A percentile compares a stretch with the other conserved stretches of the same genome.
These are phyloP conservation scores for Metopolophium dirhodum DNA, from an alignment of 1,140 invertebrate species.

Conservation along the genomic window DNA sequence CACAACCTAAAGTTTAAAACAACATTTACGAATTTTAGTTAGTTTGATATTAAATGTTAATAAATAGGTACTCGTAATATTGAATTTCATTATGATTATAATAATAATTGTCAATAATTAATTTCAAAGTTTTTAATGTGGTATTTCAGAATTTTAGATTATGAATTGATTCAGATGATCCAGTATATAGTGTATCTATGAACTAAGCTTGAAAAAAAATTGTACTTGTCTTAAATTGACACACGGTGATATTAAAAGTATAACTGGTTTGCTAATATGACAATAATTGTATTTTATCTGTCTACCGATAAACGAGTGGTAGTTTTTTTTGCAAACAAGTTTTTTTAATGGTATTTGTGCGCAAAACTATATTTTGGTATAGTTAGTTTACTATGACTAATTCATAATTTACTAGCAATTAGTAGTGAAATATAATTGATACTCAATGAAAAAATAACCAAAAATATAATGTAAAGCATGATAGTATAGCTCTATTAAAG, in stretches of 20 bases:
- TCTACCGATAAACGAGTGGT: no score
- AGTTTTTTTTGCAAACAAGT: no score
- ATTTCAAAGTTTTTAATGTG: neutral
- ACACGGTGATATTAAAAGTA: no score
- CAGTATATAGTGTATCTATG: neutral
- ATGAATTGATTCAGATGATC: neutral
- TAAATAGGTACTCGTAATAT: neutral
- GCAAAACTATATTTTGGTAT: no score
- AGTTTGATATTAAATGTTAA: neutral
- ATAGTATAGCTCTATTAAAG: constrained; percentile 28
- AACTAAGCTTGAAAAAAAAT: neutral
- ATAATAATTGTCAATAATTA: neutral
- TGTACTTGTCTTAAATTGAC: neutral
- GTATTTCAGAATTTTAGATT: neutral
- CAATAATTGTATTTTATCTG: no score
- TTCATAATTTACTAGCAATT: no score
- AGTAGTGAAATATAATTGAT: neutral
- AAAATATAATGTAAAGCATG: constrained; percentile 25
- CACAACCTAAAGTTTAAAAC: constrained; percentile 74
- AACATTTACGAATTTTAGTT: neutral
- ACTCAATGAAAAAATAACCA: neutral
- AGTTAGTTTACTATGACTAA: no score
- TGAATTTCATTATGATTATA: neutral
- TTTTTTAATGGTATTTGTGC: no score
- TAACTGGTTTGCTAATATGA: no score